Evolutionary conservation across 2,113 vertebrate species (phyloP).

Genomic region (Corydoras maculifer): DNA sequence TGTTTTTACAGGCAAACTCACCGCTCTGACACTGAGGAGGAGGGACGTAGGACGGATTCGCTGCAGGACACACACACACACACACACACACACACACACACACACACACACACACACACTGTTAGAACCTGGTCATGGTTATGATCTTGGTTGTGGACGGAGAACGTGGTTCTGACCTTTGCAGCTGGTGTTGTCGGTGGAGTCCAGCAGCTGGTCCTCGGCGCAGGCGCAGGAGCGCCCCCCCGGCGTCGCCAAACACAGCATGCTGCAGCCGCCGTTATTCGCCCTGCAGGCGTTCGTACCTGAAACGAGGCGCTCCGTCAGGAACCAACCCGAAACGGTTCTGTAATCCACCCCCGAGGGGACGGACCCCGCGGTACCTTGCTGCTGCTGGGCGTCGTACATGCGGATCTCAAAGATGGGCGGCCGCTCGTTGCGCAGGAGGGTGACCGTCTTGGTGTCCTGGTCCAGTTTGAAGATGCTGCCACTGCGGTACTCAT

Average conservation of each 20-base stretch:
- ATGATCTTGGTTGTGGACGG: no score
- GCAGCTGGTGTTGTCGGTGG: conserved; percentile 77
- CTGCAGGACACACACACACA: conserved; percentile 52
- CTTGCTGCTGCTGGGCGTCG: conserved; percentile 90
- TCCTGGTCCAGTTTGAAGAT: conserved; percentile 86
- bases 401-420: conserved; percentile 99
- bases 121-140: no score
- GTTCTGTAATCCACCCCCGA: no score
- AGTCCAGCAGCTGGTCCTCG: conserved; percentile 85
- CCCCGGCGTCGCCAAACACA: conserved; percentile 85
- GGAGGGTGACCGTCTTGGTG: conserved; percentile 71
- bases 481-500: conserved; percentile 91
- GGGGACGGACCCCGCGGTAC: conserved; percentile 42
- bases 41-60: conserved; percentile 89
- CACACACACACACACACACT: no score
- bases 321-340: no score
- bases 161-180: conserved; percentile 57
- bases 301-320: conserved; percentile 54
- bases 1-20: conserved; percentile 96
- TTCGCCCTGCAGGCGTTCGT: conserved; percentile 85
- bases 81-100: background rate
- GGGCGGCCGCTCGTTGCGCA: conserved; percentile 89
- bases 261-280: conserved; percentile 91
- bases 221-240: conserved; percentile 87
- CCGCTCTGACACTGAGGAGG: conserved; percentile 92